These are phyloP conservation scores for Sminthurinus aureus DNA, from an alignment of 2,888 invertebrate genomes.

Conservation along the genomic window DNA sequence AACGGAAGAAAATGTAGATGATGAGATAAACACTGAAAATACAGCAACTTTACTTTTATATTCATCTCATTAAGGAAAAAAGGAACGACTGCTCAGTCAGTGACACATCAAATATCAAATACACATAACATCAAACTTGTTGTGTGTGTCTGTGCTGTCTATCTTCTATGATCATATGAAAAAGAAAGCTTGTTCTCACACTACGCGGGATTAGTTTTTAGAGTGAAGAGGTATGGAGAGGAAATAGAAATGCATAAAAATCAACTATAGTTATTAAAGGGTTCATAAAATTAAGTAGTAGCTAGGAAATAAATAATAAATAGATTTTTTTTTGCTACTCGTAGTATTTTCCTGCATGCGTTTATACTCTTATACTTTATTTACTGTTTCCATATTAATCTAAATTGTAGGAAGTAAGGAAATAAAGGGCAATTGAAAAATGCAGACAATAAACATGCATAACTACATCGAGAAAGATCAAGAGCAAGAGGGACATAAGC, in stretches of 20 bases:
- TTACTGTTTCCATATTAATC: neutral
- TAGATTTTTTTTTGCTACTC: neutral
- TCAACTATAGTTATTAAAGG: conserved; percentile 23
- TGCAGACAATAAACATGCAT: neutral
- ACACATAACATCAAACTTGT: neutral
- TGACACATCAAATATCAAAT: neutral
- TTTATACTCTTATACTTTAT: neutral
- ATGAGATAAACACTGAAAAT: neutral
- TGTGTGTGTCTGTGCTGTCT: neutral
- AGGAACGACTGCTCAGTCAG: neutral
- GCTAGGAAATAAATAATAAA: conserved; percentile 21
- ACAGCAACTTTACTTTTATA: neutral
- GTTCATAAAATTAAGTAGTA: conserved; percentile 25
- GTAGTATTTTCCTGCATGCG: neutral
- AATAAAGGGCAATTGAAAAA: neutral
- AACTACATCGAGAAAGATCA: too few species aligned
- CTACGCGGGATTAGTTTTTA: neutral
- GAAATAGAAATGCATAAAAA: conserved; percentile 27
- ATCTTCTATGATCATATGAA: neutral
- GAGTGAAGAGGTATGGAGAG: neutral
- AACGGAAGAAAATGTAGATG: neutral
- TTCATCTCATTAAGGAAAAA: neutral
- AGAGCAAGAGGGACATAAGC: too few species aligned
- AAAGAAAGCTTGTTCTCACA: too few species aligned
- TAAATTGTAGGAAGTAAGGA: neutral